Conservation (phyloP, 2,797 vertebrate species). For the Selene dorsalis region DNA sequence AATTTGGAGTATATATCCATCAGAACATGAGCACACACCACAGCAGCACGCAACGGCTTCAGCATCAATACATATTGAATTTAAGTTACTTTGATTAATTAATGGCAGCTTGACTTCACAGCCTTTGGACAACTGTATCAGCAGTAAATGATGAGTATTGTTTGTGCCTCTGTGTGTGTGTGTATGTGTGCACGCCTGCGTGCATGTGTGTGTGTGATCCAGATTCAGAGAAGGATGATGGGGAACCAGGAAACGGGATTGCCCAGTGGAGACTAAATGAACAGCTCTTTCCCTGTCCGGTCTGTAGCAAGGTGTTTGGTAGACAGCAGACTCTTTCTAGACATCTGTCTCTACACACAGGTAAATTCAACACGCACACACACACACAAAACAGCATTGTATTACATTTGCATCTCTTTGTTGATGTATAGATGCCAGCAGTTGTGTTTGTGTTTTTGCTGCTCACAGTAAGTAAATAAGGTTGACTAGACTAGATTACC, state of each 20-base stretch:
- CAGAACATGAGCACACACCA: not conserved
- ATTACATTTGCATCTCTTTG: not conserved
- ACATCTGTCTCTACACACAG: conserved; percentile 97
- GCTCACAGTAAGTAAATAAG: conserved; percentile 78
- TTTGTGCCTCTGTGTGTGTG: conserved; percentile 15
- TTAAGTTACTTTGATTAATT: conserved; percentile 32
- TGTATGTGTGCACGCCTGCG: conserved; percentile 25
- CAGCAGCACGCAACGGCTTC: not conserved
- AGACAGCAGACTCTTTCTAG: conserved; percentile 97
- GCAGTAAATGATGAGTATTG: conserved; percentile 26
- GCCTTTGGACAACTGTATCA: conserved; percentile 25
- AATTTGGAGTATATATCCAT: not conserved
- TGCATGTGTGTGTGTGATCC: conserved; percentile 43
- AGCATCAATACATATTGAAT: conserved; percentile 14
- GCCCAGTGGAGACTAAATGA: conserved; percentile 93
- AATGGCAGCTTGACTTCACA: conserved; percentile 10
- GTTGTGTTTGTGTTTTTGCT: conserved; percentile 35
- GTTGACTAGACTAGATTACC: conserved; percentile 84
- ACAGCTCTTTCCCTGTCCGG: conserved; percentile 95
- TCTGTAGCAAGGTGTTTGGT: conserved; percentile 98
- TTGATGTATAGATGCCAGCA: conserved; percentile 18
- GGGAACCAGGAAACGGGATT: conserved; percentile 91
- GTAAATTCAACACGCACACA: conserved; percentile 76
- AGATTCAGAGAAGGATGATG: conserved; percentile 91
- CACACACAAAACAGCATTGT: not conserved